Conservation (phyloP, 2,113 vertebrate species). For the Silurus asotus region DNA sequence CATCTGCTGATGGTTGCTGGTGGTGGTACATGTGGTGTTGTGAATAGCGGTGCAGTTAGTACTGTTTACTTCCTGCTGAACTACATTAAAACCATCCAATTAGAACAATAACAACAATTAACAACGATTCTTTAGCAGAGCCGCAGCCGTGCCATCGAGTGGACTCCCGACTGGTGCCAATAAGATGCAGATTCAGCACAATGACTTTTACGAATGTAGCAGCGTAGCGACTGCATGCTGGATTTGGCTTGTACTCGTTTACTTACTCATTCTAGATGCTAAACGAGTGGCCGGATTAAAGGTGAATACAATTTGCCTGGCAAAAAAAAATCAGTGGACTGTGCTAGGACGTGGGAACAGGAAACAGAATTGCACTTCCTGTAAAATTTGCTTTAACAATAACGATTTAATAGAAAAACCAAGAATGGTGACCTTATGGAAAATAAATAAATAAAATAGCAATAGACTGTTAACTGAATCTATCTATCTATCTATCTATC, state of each 20-base stretch:
- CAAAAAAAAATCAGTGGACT: background rate
- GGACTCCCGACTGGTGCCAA: background rate
- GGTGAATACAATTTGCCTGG: background rate
- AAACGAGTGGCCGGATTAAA: background rate
- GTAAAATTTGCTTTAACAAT: background rate
- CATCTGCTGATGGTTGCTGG: slow-evolving; percentile 8
- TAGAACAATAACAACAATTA: slow-evolving; percentile 16
- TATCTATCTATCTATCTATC: too few species aligned
- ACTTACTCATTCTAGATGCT: background rate
- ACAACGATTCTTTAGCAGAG: background rate
- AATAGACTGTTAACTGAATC: too few species aligned
- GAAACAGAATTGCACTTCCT: background rate
- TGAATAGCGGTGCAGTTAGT: background rate
- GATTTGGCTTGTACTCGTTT: background rate
- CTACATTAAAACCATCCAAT: slow-evolving; percentile 12
- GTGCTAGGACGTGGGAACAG: background rate
- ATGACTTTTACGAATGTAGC: background rate
- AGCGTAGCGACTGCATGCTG: background rate
- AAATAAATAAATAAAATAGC: background rate
- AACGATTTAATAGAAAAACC: background rate
- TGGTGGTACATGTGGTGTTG: slow-evolving; percentile 11
- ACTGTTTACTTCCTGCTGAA: slow-evolving; percentile 13
- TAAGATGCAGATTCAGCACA: background rate
- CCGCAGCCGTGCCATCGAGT: background rate
- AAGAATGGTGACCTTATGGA: background rate